These are phyloP conservation scores for Hestina assimilis DNA, from an alignment of 1,140 invertebrate species.

Conservation along the genomic window DNA sequence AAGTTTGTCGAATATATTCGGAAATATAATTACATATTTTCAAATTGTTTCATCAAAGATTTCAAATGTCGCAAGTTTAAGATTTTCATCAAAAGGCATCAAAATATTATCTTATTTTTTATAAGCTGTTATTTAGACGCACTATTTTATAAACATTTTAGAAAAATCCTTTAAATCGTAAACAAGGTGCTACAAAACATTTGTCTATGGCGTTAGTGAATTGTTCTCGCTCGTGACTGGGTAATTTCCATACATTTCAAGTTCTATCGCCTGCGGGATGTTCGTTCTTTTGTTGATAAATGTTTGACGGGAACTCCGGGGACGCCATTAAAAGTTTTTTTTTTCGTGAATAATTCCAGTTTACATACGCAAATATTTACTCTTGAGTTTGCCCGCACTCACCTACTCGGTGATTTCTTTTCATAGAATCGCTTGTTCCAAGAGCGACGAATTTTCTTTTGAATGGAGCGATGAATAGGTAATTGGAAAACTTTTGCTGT, in stretches of 20 bases:
- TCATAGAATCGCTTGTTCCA: constrained; percentile 67
- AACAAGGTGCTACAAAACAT: constrained; percentile 77
- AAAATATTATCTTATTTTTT: no score
- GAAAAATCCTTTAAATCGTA: constrained; percentile 58
- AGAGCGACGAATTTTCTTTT: constrained; percentile 54
- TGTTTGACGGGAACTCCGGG: constrained; percentile 78
- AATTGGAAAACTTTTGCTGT: constrained; percentile 63
- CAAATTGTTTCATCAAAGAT: no score
- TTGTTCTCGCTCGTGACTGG: constrained; percentile 75
- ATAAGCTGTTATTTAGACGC: no score
- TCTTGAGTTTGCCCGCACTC: constrained; percentile 71
- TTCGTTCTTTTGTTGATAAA: constrained; percentile 79
- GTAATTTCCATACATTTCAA: constrained; percentile 79
- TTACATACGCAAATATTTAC: constrained; percentile 79
- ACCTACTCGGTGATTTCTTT: constrained; percentile 77
- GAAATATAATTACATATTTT: no score
- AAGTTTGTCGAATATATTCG: no score
- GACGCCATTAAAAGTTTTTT: constrained; percentile 78
- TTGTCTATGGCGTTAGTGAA: constrained; percentile 77
- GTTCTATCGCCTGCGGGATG: constrained; percentile 78
- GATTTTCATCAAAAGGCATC: no score
- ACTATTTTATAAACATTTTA: no score
- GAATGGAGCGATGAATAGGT: constrained; percentile 63
- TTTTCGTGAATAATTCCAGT: constrained; percentile 78
- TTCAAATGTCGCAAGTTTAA: no score